A percentile compares a stretch with the other conserved stretches of the same genome.
These are phyloP conservation scores for Ridgeia piscesae DNA, from an alignment of 1,140 invertebrate species.

Conservation along the genomic window DNA sequence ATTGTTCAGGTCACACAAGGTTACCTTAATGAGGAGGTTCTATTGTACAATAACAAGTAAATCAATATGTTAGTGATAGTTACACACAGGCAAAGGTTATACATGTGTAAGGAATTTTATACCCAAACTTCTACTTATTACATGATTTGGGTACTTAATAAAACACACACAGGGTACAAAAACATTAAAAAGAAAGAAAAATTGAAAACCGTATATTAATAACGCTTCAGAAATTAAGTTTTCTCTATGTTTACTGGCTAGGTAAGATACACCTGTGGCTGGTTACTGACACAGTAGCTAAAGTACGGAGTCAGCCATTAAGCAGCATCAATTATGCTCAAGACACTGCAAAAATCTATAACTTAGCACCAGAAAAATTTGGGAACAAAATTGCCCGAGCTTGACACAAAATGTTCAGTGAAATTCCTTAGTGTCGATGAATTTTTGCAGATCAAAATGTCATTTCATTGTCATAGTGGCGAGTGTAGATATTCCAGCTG, in stretches of 20 bases:
- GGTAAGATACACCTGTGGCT: too few species aligned
- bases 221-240: too few species aligned
- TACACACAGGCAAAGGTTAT: neutral
- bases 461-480: neutral
- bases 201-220: too few species aligned
- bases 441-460: neutral
- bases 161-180: too few species aligned
- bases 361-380: neutral
- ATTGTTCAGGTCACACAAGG: too few species aligned
- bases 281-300: neutral
- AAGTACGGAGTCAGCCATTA: neutral
- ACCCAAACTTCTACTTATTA: neutral
- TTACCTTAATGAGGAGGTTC: too few species aligned
- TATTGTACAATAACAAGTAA: too few species aligned
- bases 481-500: neutral
- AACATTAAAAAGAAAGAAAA: too few species aligned
- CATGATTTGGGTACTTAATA: neutral
- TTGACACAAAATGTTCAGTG: neutral
- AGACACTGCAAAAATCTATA: neutral
- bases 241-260: too few species aligned
- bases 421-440: neutral
- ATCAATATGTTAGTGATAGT: too few species aligned
- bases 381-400: neutral
- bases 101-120: slow-evolving; percentile 9
- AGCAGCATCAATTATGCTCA: neutral